These are phyloP conservation scores for Lymantria dispar DNA, from an alignment of 2,888 invertebrate species.

Conservation along the genomic window DNA sequence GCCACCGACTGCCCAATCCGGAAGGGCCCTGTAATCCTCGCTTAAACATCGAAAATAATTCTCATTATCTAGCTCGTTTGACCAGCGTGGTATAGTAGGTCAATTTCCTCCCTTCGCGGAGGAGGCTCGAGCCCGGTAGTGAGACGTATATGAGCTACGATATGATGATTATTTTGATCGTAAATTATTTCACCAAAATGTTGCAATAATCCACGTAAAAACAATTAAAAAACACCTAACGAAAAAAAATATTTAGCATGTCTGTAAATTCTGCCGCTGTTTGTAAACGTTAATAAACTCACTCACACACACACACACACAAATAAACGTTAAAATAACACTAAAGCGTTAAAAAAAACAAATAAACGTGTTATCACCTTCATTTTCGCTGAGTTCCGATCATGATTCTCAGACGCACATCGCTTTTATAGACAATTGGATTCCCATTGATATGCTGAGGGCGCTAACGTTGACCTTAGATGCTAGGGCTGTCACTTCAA, in stretches of 20 bases:
- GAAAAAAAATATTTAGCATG: not conserved
- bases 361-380: slow-evolving; percentile 74
- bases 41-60: too few species aligned
- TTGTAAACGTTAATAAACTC: not conserved
- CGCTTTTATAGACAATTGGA: slow-evolving; percentile 74
- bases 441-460: slow-evolving; percentile 59
- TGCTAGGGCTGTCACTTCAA: slow-evolving; percentile 20
- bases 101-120: too few species aligned
- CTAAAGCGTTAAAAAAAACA: slow-evolving; percentile 18
- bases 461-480: slow-evolving; percentile 64
- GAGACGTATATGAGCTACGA: too few species aligned
- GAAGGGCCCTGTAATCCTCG: too few species aligned
- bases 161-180: too few species aligned
- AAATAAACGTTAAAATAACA: slow-evolving; percentile 20
- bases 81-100: too few species aligned
- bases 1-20: too few species aligned
- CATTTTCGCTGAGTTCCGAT: slow-evolving; percentile 75
- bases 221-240: too few species aligned
- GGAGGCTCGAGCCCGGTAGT: too few species aligned
- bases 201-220: too few species aligned
- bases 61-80: too few species aligned
- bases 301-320: slow-evolving; percentile 30
- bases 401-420: slow-evolving; percentile 40
- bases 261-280: not conserved
- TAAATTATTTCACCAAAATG: too few species aligned